Base-by-base conservation (phyloP, 2,797 vertebrate species). In the Danio albolineatus region DNA sequence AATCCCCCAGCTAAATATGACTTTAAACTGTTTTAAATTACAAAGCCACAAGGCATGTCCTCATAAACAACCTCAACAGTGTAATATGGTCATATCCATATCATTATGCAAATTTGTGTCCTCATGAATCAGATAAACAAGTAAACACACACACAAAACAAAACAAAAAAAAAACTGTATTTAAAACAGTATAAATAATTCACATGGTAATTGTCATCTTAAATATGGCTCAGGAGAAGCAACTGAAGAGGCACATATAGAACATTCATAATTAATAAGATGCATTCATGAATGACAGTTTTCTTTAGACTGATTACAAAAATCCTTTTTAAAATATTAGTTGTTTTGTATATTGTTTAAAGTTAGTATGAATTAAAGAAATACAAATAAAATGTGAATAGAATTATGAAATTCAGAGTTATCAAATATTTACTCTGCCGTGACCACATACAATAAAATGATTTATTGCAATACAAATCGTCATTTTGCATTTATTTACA, bases 111-210 rank as follows among this genome's bases (percentile, higher is more conserved):
- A 28, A 28, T 28, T 1, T 28, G 28, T 28, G 28, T 28, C 1
- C 28, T 3, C 28, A 28, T 28, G 28, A 28, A 28, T 28, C 1
- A 28, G 3, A 28, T 28, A 28, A 61, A 44, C 39, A 71, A 17
- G 39, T 77, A 67, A 67, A 49, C 43, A 39, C 65, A 48, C 53
- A 66, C 28, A 28, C 28, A 76, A 28, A n/a, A n/a, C 28, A 62
- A 16, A 39, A 13, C 38, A 8, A 61, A n/a, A n/a, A n/a, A n/a
- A n/a, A 46, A 38, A 54, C 19, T 65, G 51, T 43, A n/a, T 66
- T 76, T 65, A 51, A 75, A 65, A 76, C 14, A 66, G 39, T 36
- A 14, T 64, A 60, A 56, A 76, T 66, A 65, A 65, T 43, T 12
- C 14, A 65, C 13, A n/a, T 2, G 38, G 10, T 38, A 38, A 38